phyloP scores from a whole-genome alignment of 2,797 vertebrate genomes.

The Anabas testudineus region DNA sequence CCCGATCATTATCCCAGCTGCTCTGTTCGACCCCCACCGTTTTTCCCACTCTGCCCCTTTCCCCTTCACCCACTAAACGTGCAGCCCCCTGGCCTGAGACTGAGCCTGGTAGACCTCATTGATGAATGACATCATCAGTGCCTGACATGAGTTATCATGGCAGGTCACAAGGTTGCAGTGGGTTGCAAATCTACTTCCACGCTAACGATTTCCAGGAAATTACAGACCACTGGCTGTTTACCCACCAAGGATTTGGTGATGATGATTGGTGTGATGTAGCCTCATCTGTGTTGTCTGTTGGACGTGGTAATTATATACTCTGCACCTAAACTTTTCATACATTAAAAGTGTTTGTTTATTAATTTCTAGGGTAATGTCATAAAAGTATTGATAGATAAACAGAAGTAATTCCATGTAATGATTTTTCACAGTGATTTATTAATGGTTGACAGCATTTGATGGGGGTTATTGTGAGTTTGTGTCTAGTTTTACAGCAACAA shows the following conservation, averaged over 20 bases:
- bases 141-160: conserved; percentile 83
- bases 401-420: conserved; percentile 13
- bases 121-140: conserved; percentile 90
- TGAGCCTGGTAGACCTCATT: conserved; percentile 73
- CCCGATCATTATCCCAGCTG: conserved; percentile 69
- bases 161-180: conserved; percentile 77
- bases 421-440: background rate
- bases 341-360: conserved; percentile 15
- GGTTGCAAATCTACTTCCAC: conserved; percentile 81
- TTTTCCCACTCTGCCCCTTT: conserved; percentile 38
- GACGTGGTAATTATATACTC: conserved; percentile 28
- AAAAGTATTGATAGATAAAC: conserved; percentile 5
- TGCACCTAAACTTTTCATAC: conserved; percentile 5
- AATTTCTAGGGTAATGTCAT: background rate
- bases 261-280: conserved; percentile 53
- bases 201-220: conserved; percentile 87
- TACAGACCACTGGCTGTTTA: conserved; percentile 78
- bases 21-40: conserved; percentile 50
- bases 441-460: conserved; percentile 33
- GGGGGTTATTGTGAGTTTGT: conserved; percentile 42
- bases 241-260: conserved; percentile 47
- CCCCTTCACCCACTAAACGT: conserved; percentile 55
- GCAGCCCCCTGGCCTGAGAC: conserved; percentile 54
- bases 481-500: conserved; percentile 39
- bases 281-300: conserved; percentile 14